Evolutionary conservation across 2,888 invertebrate species (phyloP).

Genomic region (Oscheius sp.): DNA sequence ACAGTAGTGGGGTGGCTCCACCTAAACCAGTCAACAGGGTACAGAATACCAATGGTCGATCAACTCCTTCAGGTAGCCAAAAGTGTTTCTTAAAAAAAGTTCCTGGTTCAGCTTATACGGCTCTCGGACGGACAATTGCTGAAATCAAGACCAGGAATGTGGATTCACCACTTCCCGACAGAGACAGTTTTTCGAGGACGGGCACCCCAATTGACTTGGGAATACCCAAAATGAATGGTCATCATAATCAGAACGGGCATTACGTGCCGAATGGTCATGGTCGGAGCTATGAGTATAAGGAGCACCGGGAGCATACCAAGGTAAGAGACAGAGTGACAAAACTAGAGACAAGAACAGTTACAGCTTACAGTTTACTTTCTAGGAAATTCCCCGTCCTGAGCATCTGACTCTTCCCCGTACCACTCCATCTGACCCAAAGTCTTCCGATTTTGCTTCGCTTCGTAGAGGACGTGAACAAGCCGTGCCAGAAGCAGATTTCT

Average conservation of each 20-base stretch:
- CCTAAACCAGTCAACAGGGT: conserved; percentile 22
- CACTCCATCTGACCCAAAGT: conserved; percentile 4
- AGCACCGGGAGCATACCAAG: not conserved
- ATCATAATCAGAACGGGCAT: conserved; percentile 26
- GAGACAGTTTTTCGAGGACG: conserved; percentile 41
- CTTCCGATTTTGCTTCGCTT: conserved; percentile 50
- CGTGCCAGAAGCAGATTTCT: conserved; percentile 41
- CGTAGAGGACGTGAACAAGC: conserved; percentile 54
- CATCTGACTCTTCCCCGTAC: conserved; percentile 14
- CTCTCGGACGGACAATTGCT: conserved; percentile 53
- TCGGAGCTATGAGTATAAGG: conserved; percentile 4
- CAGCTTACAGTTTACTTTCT: not conserved
- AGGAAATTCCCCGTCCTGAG: conserved; percentile 4
- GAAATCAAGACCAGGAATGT: conserved; percentile 55
- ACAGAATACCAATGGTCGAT: conserved; percentile 32
- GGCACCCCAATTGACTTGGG: conserved; percentile 56
- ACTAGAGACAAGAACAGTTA: too few relatives aligned
- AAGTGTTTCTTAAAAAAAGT: not conserved
- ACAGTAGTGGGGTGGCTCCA: conserved; percentile 16
- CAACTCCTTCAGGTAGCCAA: conserved; percentile 34
- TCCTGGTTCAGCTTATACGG: conserved; percentile 40
- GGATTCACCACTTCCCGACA: conserved; percentile 52
- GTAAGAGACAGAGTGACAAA: too few relatives aligned
- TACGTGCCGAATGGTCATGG: conserved; percentile 6
- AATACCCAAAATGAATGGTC: conserved; percentile 28